Base-by-base conservation (phyloP, 2,888 invertebrate genomes). In the Hypselothyrea guttata region DNA sequence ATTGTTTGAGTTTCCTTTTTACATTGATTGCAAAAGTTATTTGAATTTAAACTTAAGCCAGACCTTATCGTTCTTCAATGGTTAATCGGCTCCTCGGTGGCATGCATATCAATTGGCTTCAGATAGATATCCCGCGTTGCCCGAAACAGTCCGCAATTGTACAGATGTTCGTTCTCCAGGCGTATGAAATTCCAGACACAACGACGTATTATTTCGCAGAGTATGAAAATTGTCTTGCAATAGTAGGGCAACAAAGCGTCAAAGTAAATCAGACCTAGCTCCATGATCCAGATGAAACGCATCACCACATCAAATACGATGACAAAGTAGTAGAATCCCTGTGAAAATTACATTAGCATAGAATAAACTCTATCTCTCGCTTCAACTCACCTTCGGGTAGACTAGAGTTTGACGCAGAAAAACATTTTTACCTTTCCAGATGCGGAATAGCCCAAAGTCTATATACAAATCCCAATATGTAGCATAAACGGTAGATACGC, bases 171-270 rank as follows among this genome's bases (percentile, higher is more conserved):
- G 91, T 99, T 98, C 91, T 99, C 99, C 83, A 99, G 90, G 0
- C 98, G 98, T 91, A 99, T 97, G 90, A 97, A 98, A 90, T 99
- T 99, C 98, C 98, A 99, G 31, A 99, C 93, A 90, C 98, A 98
- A 52, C 98, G 93, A 87, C 96, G 59, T 86, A 95, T 94, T 0
- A 97, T 95, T 92, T 97, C 97, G 0, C 96, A 90, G 0, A 95
- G 94, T 33, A 96, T 94, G 18, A 94, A 88, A 60, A 97, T 91
- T 0, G 95, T 94, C 7, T 93, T 92, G 93, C 96, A 94, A 1
- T 96, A 91, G 85, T 96, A 97, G 0, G 91, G 91, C 61, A 93
- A 92, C 22, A 96, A 91, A 47, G 93, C 91, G 1, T 93, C 92
- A 78, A 94, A 93, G 89, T 96, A 95, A 0, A 93, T 94, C 7